Base-by-base conservation (phyloP, 2,888 invertebrate genomes). In the Yponomeuta malinellus region DNA sequence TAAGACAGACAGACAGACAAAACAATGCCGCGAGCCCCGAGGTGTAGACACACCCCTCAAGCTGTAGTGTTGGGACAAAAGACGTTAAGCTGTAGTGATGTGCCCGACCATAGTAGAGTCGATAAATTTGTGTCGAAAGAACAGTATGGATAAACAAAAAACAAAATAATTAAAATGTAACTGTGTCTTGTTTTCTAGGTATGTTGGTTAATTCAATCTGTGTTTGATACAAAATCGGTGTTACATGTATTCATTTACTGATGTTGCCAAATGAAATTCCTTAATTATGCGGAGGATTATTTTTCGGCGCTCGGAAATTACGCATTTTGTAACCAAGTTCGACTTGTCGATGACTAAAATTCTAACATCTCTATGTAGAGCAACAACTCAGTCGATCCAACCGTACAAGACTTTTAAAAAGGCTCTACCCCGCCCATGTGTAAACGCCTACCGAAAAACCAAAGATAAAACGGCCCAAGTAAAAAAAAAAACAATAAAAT, bases 371-470 rank as follows among this genome's bases (percentile, higher is more conserved):
- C 66, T 52, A 76, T 75, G 79, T 80, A 80, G 83, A 83, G 83
- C 80, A 75, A 78, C 83, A 79, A 79, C 74, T 79, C 9, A 48
- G 71, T 12, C 69, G 74, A 76, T 74, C 70, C 76, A 79, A 77
- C 77, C 76, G 78, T 75, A 78, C 65, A 8, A 70, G 66, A 65
- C 72, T 70, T 66, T 72, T 71, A 71, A 72, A 72, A 72, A 70
- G 48, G 73, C 72, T 77, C 77, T 78, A 43, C 78, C 76, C 85
- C 91, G 90, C 90, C 91, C 83, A 78, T 78, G 66, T 71, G 77
- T 75, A 73, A 81, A 85, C 91, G 90, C 91, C 91, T 90, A 89
- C 90, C 89, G 90, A 90, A 91, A 87, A 86, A 78, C 85, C 79
- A 77, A 83, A 79, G 81, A 85, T 86, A 85, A 85, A 86, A 84